Evolutionary conservation across 2,797 vertebrate species (phyloP).

Genomic region (Microcaecilia unicolor): DNA sequence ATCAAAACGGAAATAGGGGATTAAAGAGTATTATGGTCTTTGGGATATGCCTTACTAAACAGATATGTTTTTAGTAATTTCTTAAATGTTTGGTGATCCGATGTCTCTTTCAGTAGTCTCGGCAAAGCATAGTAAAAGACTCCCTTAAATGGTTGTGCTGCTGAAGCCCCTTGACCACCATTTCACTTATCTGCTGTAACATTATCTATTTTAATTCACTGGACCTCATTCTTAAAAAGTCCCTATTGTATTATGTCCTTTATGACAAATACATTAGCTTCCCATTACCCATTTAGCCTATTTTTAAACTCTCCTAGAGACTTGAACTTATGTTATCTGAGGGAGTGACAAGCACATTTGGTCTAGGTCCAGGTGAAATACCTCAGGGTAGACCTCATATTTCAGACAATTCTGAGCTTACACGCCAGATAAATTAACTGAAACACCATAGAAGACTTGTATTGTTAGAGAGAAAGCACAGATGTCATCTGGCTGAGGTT

Average conservation of each 20-base stretch:
- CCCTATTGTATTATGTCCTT: slow-evolving; percentile 21
- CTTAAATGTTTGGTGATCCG: too few relatives aligned
- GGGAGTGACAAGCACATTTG: slow-evolving; percentile 21
- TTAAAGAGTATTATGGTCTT: too few relatives aligned
- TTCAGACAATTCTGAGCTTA: slow-evolving; percentile 25
- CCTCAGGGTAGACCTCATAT: slow-evolving; percentile 13
- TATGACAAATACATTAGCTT: slow-evolving; percentile 37
- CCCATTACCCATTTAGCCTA: slow-evolving; percentile 48
- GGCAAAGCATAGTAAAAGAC: too few relatives aligned
- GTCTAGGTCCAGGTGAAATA: slow-evolving; percentile 5
- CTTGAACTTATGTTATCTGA: slow-evolving; percentile 22
- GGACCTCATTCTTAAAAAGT: slow-evolving; percentile 52
- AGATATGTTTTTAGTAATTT: too few relatives aligned
- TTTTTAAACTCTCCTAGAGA: slow-evolving; percentile 13
- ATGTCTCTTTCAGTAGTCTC: too few relatives aligned
- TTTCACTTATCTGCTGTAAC: slow-evolving; percentile 28
- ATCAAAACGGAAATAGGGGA: too few relatives aligned
- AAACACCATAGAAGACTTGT: not conserved
- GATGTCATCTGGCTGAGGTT: slow-evolving; percentile 18
- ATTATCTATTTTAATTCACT: slow-evolving; percentile 51
- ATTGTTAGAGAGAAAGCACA: slow-evolving; percentile 20
- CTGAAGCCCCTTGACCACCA: too few relatives aligned
- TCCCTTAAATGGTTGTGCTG: too few relatives aligned
- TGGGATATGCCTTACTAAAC: too few relatives aligned
- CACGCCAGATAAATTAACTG: slow-evolving; percentile 4